A percentile compares a stretch with the other conserved stretches of the same genome.
These are phyloP conservation scores for Andrena camellia DNA, from an alignment of 2,888 invertebrate genomes.

Conservation along the genomic window DNA sequence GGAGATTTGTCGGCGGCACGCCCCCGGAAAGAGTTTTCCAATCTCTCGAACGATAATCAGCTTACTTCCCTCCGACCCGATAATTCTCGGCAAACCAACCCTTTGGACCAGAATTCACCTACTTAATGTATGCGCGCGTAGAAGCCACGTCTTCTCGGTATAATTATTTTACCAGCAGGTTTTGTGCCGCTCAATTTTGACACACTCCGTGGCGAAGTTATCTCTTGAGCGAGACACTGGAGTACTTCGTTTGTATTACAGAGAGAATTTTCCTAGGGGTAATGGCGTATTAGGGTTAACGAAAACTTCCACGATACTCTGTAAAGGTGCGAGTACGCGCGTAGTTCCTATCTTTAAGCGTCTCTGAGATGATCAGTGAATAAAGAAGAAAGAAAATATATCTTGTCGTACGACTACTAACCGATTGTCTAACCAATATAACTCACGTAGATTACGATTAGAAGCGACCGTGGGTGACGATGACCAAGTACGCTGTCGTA, in stretches of 20 bases:
- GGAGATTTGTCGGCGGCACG: slow-evolving; percentile 67
- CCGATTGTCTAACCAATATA: slow-evolving; percentile 64
- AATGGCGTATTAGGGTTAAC: slow-evolving; percentile 16
- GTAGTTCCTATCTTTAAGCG: slow-evolving; percentile 63
- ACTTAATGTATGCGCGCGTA: background rate
- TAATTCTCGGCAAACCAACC: background rate
- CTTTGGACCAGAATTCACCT: background rate
- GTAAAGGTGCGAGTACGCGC: slow-evolving; percentile 65
- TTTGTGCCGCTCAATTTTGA: too few species aligned
- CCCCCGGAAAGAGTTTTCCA: slow-evolving; percentile 53
- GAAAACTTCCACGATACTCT: slow-evolving; percentile 69
- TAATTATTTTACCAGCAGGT: too few species aligned
- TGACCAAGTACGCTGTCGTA: slow-evolving; percentile 29
- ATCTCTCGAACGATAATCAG: slow-evolving; percentile 63
- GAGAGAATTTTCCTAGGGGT: slow-evolving; percentile 16
- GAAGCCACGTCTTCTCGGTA: too few species aligned
- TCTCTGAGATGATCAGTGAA: slow-evolving; percentile 31
- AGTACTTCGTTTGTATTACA: slow-evolving; percentile 10
- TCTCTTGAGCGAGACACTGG: background rate
- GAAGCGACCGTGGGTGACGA: slow-evolving; percentile 33
- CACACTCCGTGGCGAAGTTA: background rate
- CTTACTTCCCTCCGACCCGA: slow-evolving; percentile 38
- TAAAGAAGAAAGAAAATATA: slow-evolving; percentile 36
- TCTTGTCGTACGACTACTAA: slow-evolving; percentile 62
- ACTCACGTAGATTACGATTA: slow-evolving; percentile 62